Conservation (phyloP, 2,113 vertebrate species). For the Strix aluco region DNA sequence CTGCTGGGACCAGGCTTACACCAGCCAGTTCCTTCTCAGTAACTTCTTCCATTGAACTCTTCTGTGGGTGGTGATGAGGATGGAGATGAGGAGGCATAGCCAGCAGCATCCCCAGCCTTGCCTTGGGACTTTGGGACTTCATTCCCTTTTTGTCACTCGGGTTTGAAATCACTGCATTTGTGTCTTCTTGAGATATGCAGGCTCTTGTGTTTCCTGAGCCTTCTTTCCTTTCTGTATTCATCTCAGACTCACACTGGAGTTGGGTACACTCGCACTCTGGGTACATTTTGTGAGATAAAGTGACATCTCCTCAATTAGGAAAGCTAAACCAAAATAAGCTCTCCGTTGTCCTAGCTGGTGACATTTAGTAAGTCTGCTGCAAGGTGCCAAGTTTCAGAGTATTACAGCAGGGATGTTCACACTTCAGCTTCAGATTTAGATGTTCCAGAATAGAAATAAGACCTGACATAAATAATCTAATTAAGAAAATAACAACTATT, state of each 20-base stretch:
- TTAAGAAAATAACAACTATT: constrained; percentile 29
- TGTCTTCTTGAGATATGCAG: neutral
- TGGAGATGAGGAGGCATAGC: neutral
- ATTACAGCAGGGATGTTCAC: constrained; percentile 6
- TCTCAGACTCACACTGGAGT: neutral
- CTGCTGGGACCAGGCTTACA: too few relatives aligned
- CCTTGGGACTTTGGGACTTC: neutral
- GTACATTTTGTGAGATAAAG: neutral
- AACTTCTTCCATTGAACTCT: neutral
- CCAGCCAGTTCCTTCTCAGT: neutral
- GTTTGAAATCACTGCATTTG: neutral
- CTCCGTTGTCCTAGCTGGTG: constrained; percentile 2
- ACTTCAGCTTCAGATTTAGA: constrained; percentile 7
- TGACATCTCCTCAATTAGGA: neutral
- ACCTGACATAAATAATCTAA: constrained; percentile 27
- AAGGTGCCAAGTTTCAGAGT: constrained; percentile 13
- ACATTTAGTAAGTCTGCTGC: neutral
- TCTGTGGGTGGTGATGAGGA: neutral
- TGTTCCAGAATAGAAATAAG: constrained; percentile 14
- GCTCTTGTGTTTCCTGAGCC: neutral
- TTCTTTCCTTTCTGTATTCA: neutral
- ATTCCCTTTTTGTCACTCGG: neutral
- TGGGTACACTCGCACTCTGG: neutral
- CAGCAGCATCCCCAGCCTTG: neutral
- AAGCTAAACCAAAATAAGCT: neutral